Percentiles rank a stretch among this genome's conserved stretches.
phyloP scores from a whole-genome alignment of 2,888 invertebrate genomes.

The Drosophila trichaetosa region DNA sequence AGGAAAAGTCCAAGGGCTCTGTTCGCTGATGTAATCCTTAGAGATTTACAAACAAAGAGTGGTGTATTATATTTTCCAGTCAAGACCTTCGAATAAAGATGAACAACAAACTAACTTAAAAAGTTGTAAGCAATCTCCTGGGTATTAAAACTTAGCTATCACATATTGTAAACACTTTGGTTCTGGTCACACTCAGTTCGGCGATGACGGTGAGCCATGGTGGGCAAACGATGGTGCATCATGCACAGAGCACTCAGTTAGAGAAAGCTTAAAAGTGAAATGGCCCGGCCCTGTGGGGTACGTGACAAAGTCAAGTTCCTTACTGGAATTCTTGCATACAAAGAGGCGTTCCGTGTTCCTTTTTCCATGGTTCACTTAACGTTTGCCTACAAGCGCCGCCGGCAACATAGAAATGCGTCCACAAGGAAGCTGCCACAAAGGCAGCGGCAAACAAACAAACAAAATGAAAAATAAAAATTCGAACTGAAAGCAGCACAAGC shows the following conservation, averaged over 20 bases:
- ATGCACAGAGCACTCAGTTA: conserved; percentile 31
- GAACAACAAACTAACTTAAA: neutral
- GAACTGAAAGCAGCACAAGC: conserved; percentile 7
- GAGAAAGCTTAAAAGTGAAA: conserved; percentile 52
- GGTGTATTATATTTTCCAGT: neutral
- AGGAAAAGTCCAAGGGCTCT: neutral
- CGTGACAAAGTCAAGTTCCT: conserved; percentile 65
- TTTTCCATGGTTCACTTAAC: conserved; percentile 30
- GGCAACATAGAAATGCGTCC: conserved; percentile 33
- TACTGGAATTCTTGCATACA: conserved; percentile 58
- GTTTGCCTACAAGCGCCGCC: conserved; percentile 18
- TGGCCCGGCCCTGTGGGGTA: conserved; percentile 20
- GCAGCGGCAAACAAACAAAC: conserved; percentile 23
- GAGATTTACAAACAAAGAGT: neutral
- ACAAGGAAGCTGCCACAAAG: conserved; percentile 45
- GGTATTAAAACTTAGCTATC: conserved; percentile 31
- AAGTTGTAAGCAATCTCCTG: neutral
- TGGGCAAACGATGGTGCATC: neutral
- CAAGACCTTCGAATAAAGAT: neutral
- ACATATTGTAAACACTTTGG: conserved; percentile 32
- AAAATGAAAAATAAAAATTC: neutral
- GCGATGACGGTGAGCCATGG: conserved; percentile 10
- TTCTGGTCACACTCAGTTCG: conserved; percentile 31
- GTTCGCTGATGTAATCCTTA: neutral
- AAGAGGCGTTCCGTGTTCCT: conserved; percentile 25